Conservation (phyloP, 2,113 vertebrate species). For the Nanorana parkeri region DNA sequence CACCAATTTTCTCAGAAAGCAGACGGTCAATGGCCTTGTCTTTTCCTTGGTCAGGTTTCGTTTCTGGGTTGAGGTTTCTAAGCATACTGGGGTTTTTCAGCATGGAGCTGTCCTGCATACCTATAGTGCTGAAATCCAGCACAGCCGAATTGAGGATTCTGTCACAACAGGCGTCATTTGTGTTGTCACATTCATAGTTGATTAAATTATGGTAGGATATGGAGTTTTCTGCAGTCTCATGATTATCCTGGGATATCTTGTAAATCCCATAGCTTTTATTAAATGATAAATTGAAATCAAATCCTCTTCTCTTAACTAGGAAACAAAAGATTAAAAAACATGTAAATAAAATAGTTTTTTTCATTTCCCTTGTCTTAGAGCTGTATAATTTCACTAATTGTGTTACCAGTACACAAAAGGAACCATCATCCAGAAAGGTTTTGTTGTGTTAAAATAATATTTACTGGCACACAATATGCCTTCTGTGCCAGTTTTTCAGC, state of each 20-base stretch:
- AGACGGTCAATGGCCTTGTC: conserved; percentile 47
- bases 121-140: conserved; percentile 78
- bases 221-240: conserved; percentile 69
- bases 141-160: conserved; percentile 62
- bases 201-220: conserved; percentile 71
- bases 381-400: neutral
- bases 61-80: conserved; percentile 25
- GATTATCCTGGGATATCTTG: conserved; percentile 78
- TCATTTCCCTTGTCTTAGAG: neutral
- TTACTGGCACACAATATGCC: no score
- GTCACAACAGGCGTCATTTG: conserved; percentile 58
- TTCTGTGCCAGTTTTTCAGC: no score
- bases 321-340: conserved; percentile 55
- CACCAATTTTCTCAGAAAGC: conserved; percentile 44
- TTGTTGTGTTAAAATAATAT: no score
- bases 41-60: neutral
- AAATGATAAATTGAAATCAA: conserved; percentile 93
- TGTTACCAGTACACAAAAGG: neutral
- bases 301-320: conserved; percentile 81
- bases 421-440: neutral
- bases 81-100: conserved; percentile 63
- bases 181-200: conserved; percentile 68
- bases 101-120: conserved; percentile 74
- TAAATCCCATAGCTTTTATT: conserved; percentile 89
- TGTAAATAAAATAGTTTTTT: neutral